phyloP scores from a whole-genome alignment of 2,797 vertebrate genomes.

The Cyclura pinguis region DNA sequence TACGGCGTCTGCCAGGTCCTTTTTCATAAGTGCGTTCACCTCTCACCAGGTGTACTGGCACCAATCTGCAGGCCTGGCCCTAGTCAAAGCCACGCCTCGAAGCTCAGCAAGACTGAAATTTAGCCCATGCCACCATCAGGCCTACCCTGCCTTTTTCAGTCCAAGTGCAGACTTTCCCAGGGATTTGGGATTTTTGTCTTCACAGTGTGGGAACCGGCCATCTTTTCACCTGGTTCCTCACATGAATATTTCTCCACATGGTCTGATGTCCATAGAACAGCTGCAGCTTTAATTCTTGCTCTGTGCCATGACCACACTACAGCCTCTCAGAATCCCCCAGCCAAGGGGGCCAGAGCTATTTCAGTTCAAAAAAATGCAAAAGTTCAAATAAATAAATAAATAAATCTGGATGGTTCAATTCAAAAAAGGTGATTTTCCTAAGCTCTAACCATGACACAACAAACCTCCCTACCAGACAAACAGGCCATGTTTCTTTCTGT shows the following conservation, averaged over 20 bases:
- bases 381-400: no score
- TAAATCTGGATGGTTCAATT: no score
- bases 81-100: slow-evolving; percentile 14
- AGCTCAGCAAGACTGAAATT: neutral
- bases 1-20: slow-evolving; percentile 24
- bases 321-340: neutral
- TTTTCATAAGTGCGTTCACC: neutral
- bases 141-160: neutral
- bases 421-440: no score
- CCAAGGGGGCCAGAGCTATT: no score
- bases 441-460: neutral
- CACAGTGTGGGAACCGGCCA: no score
- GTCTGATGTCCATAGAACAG: neutral
- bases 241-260: neutral
- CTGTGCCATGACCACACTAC: neutral
- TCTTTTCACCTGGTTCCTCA: neutral
- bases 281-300: neutral
- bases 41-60: slow-evolving; percentile 33
- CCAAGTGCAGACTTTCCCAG: neutral
- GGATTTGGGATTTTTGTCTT: neutral
- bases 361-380: neutral
- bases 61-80: neutral
- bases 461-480: no score
- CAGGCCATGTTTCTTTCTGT: neutral
- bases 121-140: neutral